Evolutionary conservation across 1,140 invertebrate genomes (phyloP).

Genomic region (Catajapyx aquilonaris): DNA sequence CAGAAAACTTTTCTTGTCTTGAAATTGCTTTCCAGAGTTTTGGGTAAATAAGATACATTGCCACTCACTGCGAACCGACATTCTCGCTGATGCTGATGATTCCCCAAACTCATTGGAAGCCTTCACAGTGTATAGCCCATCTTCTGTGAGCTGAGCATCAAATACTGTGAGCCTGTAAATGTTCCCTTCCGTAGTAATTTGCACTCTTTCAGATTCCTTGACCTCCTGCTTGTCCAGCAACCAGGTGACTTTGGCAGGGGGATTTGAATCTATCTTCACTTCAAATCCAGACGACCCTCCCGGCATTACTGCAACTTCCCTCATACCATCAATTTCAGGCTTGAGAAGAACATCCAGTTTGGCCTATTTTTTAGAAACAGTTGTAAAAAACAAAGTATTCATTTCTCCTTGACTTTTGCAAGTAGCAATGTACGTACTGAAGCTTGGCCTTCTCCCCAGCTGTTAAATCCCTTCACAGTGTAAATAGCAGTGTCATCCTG

Average conservation of each 20-base stretch:
- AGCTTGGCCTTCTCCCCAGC: conserved; percentile 1
- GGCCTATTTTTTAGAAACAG: too few species aligned
- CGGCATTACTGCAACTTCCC: conserved; percentile 45
- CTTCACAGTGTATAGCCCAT: conserved; percentile 51
- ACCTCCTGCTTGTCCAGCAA: conserved; percentile 23
- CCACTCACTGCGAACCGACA: conserved; percentile 61
- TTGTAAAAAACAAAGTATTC: too few species aligned
- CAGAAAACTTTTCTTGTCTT: too few species aligned
- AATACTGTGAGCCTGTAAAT: conserved; percentile 45
- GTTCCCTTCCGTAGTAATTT: conserved; percentile 35
- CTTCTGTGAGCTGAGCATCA: conserved; percentile 43
- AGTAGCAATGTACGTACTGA: neutral
- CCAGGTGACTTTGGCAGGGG: conserved; percentile 55
- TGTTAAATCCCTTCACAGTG: conserved; percentile 10
- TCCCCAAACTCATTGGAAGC: conserved; percentile 57
- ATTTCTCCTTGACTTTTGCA: too few species aligned
- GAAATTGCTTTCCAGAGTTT: too few species aligned
- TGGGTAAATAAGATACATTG: too few species aligned
- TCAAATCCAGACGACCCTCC: conserved; percentile 47
- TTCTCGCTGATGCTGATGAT: conserved; percentile 36
- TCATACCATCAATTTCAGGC: conserved; percentile 49
- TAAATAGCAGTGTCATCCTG: conserved; percentile 9
- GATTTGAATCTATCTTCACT: conserved; percentile 49
- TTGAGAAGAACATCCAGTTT: conserved; percentile 46
- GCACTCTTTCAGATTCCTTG: conserved; percentile 29